These are phyloP conservation scores for Thinocorus orbignyianus DNA, from an alignment of 2,113 vertebrate genomes.

Conservation along the genomic window DNA sequence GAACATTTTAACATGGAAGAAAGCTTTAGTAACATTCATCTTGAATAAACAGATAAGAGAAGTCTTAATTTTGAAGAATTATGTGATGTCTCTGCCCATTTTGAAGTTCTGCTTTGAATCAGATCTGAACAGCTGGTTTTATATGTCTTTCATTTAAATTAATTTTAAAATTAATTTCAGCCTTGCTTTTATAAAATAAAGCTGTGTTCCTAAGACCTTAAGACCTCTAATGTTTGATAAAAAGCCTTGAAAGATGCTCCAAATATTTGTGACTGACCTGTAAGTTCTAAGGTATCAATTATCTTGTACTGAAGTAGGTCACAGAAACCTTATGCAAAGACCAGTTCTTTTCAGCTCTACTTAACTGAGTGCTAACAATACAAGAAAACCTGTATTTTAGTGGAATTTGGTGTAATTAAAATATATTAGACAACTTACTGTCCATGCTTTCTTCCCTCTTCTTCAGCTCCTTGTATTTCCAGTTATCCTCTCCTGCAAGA, in stretches of 20 bases:
- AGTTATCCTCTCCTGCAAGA: constrained; percentile 87
- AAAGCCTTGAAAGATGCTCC: not conserved
- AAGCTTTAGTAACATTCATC: not conserved
- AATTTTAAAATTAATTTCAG: not conserved
- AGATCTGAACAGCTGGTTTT: not conserved
- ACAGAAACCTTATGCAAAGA: not conserved
- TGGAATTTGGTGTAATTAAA: not conserved
- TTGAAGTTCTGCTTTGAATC: not conserved
- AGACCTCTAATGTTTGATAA: not conserved
- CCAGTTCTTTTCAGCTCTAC: not conserved
- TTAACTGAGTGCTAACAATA: not conserved
- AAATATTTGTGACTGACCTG: not conserved
- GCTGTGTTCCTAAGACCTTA: not conserved
- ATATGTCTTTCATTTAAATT: not conserved
- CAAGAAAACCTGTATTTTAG: not conserved
- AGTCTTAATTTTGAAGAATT: not conserved
- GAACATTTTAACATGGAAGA: not conserved
- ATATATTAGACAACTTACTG: constrained; percentile 78
- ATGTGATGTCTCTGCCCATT: not conserved
- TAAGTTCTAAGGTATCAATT: not conserved
- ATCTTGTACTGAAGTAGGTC: not conserved
- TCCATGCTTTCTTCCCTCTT: constrained; percentile 91
- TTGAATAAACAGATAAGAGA: not conserved
- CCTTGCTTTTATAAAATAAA: not conserved
- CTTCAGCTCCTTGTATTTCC: constrained; percentile 93